These are phyloP conservation scores for Seladonia tumulorum DNA, from an alignment of 2,888 invertebrate species.

Conservation along the genomic window DNA sequence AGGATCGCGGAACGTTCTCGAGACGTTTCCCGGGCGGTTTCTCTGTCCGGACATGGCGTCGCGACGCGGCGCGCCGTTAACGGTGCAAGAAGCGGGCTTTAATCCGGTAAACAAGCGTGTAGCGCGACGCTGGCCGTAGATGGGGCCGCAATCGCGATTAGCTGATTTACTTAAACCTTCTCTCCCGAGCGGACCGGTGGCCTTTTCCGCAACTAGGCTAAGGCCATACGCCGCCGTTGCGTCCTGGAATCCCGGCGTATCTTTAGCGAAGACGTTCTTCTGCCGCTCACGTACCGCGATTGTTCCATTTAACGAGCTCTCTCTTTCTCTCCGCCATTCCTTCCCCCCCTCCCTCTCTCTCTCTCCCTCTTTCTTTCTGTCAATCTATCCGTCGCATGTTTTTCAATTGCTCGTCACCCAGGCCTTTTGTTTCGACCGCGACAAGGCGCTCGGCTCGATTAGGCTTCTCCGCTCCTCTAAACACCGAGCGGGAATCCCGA, in stretches of 20 bases:
- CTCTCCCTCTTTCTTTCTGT: background rate
- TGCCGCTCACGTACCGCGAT: conserved; percentile 46
- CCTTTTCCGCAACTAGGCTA: conserved; percentile 65
- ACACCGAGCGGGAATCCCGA: conserved; percentile 4
- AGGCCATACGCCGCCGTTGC: conserved; percentile 55
- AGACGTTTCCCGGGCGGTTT: background rate
- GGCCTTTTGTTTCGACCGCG: conserved; percentile 7
- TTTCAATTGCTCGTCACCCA: conserved; percentile 11
- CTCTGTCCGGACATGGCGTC: background rate
- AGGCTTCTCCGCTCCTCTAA: conserved; percentile 32
- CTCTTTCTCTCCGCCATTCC: background rate
- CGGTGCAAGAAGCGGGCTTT: conserved; percentile 13
- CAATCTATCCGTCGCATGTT: background rate
- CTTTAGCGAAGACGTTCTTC: conserved; percentile 51
- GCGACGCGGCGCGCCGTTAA: background rate
- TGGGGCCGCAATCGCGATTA: conserved; percentile 49
- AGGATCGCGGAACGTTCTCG: background rate
- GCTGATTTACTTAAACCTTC: conserved; percentile 52
- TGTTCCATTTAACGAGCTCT: conserved; percentile 46
- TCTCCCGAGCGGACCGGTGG: conserved; percentile 18
- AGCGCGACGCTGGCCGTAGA: conserved; percentile 40
- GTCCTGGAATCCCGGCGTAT: conserved; percentile 59
- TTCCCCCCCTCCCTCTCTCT: background rate
- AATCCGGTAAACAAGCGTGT: conserved; percentile 35
- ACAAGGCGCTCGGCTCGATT: conserved; percentile 26